phyloP scores from a whole-genome alignment of 2,113 vertebrate genomes.

The Phaethon lepturus region DNA sequence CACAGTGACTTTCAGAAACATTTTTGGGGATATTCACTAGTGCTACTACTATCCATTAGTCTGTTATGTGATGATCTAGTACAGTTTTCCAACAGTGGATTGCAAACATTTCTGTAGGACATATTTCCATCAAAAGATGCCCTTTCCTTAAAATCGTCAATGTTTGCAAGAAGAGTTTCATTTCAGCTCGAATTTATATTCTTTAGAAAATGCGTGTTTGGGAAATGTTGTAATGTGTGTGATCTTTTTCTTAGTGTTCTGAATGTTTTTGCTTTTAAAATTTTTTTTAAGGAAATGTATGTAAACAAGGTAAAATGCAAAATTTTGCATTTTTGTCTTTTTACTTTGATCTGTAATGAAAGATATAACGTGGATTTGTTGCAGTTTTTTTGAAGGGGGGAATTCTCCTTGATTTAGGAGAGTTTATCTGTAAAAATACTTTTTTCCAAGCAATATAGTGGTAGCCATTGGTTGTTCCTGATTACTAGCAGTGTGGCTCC shows the following conservation, averaged over 20 bases:
- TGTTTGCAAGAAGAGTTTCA: not conserved
- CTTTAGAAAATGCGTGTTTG: not conserved
- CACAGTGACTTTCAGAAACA: not conserved
- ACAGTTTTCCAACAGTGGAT: not conserved
- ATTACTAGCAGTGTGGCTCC: not conserved
- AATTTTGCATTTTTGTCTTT: not conserved
- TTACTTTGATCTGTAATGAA: not conserved
- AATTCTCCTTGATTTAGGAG: not conserved
- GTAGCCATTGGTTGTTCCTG: not conserved
- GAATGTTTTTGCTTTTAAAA: not conserved
- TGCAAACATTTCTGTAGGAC: not conserved
- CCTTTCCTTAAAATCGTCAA: not conserved
- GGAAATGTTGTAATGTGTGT: fast-evolving
- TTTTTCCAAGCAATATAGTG: not conserved
- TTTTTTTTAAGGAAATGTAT: not conserved
- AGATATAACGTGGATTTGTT: not conserved
- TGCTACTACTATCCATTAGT: not conserved
- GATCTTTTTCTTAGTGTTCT: not conserved
- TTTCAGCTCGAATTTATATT: not conserved
- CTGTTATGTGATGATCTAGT: not conserved
- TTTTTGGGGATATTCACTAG: not conserved
- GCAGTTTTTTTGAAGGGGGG: no score
- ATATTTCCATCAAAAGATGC: not conserved
- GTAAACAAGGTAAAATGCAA: not conserved
- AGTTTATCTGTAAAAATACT: not conserved